These are phyloP conservation scores for Chloropsis cyanopogon DNA, from an alignment of 2,113 vertebrate species.

Conservation along the genomic window DNA sequence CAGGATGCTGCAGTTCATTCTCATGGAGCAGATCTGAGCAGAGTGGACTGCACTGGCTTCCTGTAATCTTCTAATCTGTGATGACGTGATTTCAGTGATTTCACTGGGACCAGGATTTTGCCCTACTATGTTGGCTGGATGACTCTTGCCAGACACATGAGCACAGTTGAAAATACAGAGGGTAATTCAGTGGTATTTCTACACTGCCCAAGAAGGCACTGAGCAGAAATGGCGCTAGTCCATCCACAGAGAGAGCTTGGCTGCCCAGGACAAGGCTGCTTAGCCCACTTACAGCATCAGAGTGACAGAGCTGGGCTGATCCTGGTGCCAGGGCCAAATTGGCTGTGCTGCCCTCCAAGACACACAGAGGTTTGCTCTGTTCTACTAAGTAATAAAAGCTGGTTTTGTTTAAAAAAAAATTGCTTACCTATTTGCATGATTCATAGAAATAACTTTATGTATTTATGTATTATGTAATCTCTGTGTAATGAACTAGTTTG, in stretches of 20 bases:
- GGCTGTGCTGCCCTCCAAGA: not conserved
- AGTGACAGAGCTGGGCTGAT: not conserved
- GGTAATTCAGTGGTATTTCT: not conserved
- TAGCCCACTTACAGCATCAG: not conserved
- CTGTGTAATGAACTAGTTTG: not conserved
- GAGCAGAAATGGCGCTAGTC: not conserved
- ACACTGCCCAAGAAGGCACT: not conserved
- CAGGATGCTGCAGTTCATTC: not conserved
- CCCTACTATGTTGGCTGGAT: not conserved
- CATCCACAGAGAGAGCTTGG: not conserved
- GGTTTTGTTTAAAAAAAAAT: not conserved
- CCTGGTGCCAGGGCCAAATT: not conserved
- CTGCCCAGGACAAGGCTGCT: not conserved
- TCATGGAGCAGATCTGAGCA: not conserved
- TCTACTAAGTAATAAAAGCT: not conserved
- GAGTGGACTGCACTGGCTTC: not conserved
- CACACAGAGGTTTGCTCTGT: not conserved
- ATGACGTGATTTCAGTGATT: not conserved
- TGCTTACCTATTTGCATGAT: not conserved
- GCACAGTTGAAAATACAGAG: not conserved
- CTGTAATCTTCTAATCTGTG: not conserved
- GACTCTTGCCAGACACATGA: not conserved
- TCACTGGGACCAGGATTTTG: not conserved
- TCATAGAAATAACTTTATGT: not conserved
- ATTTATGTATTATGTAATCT: not conserved